Base-by-base conservation (phyloP, 2,113 vertebrate genomes). In the Echinops telfairi region DNA sequence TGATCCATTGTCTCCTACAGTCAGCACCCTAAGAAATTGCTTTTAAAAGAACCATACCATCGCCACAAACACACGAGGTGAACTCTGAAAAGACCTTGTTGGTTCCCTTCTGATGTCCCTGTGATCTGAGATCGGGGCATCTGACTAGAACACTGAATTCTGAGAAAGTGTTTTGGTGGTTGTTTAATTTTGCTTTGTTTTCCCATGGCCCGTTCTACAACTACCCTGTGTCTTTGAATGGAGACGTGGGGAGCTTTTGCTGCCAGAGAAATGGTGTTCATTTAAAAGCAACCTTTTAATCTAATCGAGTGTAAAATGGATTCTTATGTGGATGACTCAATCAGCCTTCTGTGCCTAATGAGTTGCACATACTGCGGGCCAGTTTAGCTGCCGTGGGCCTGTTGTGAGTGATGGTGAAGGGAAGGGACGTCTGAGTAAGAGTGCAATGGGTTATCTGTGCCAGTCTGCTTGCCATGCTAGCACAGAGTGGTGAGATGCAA, bases 231-330 rank as follows among this genome's bases (percentile, higher is more conserved):
- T 90, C 94, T 96, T 60, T 40, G 31, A 84, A 94, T 43, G 70
- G 94, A 95, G 91, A 91, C 17, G 36, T 57, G 16, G 25, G 40
- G 22, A 8, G 82, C 33, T 96, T 88, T 94, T 40, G 79, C 0
- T 88, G 66, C 91, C 77, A 82, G 89, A 96, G 75, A 83, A 92
- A 81, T n/a, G n/a, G 0, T 43, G 27, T 82, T 75, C 92, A 8
- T 73, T 91, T 71, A 88, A 91, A 95, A 96, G 0, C 23, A 78
- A 53, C 36, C 8, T 89, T 96, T 95, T 88, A 31, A 95, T 92
- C 76, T 88, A 64, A 29, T 88, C 88, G 40, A 87, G 64, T 93
- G 92, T 95, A 91, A 96, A 96, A 95, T 96, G 76, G 90, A 95
- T 97, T 97, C 73, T 96, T 36, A 0, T 31, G 17, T 92, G 94